Evolutionary conservation across 2,113 vertebrate species (phyloP).

Genomic region (Aspiorhynchus laticeps): DNA sequence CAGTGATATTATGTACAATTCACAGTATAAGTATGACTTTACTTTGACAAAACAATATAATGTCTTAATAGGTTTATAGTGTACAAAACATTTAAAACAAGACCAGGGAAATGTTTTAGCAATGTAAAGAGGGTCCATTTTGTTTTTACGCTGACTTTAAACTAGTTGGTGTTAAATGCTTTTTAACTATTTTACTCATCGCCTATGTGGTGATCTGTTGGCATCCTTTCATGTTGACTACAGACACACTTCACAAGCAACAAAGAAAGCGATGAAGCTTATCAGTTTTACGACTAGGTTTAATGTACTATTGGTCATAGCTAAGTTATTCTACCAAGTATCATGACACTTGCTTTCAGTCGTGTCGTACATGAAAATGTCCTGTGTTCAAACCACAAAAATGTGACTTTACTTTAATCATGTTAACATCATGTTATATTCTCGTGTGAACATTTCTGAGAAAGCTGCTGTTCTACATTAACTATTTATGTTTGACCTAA

Average conservation of each 20-base stretch:
- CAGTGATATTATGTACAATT: not conserved
- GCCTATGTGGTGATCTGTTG: not conserved
- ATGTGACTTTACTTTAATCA: not conserved
- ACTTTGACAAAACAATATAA: not conserved
- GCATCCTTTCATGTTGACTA: not conserved
- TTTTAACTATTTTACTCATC: not conserved
- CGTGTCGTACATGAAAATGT: not conserved
- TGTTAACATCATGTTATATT: not conserved
- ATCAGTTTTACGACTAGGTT: not conserved
- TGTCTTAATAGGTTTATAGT: not conserved
- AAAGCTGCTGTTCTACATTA: not conserved
- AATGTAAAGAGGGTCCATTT: not conserved
- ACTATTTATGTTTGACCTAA: not conserved
- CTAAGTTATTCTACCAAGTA: not conserved
- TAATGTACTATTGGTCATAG: not conserved
- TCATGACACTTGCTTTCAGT: not conserved
- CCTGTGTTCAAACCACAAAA: conserved; percentile 21
- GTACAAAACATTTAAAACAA: not conserved
- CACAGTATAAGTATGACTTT: not conserved
- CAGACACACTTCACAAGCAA: not conserved
- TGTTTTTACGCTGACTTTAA: not conserved
- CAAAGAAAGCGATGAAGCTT: not conserved
- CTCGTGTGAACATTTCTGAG: not conserved
- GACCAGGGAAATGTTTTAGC: not conserved
- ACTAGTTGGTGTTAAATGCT: not conserved